Evolutionary conservation across 1,140 invertebrate species (phyloP), one percentile per base, ranked within the genome.

Genomic region (Trichoplusia ni): DNA sequence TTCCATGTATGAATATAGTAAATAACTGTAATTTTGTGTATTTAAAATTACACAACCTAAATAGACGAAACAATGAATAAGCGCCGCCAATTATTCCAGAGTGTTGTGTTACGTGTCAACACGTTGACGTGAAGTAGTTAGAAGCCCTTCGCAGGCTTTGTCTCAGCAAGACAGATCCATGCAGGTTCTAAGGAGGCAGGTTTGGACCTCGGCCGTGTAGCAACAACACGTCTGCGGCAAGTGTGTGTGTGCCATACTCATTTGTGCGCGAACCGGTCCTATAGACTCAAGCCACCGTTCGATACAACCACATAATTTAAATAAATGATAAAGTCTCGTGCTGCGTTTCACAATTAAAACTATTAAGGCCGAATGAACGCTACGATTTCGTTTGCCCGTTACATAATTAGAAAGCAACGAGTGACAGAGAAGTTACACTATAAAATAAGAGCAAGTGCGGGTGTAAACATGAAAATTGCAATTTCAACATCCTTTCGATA

Each of bases 331-430:
- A 77, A 82, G 72, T 68, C 69, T 78, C 75, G 73, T 73, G 69
- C 70, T 73, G 73, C 54, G 82, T 81, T 82, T 78, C 74, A 86
- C 84, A 82, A 84, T 79, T 83, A 81, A 84, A 83, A 86, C 77
- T 81, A 75, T 82, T 81, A 77, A 80, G 68, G 64, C 66, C 67
- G 59, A 18, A 25, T 67, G 54, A 69, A 81, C 67, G 70, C 71
- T 73, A 73, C 65, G 64, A 77, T 81, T 78, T 79, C 75, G 54
- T 81, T 77, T 76, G 69, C 73, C 80, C 75, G 77, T 84, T 81
- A 77, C 77, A 64, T 82, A 75, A 83, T 80, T 81, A 84, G 74
- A 84, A 81, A 83, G 77, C 65, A 67, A 59, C 65, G 58, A 68
- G 56, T 64, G 61, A 61, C 46, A 67, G 40, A 56, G 25, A 56